Base-by-base conservation (phyloP, 2,888 invertebrate species). In the Tetheella fluctuosa region DNA sequence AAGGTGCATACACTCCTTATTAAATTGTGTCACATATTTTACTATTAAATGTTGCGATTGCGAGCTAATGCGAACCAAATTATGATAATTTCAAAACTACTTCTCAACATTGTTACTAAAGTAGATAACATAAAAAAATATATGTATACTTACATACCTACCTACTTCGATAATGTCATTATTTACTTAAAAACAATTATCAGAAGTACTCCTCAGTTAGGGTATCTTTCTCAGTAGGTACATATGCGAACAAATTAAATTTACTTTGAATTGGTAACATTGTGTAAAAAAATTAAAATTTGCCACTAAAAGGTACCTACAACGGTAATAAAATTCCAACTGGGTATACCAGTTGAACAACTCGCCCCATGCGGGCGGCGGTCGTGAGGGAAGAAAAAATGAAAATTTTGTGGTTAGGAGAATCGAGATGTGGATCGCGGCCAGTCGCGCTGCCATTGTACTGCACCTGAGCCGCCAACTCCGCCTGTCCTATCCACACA, bases 331-430 rank as follows among this genome's bases (percentile, higher is more conserved):
- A 88, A 86, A 87, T 80, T 79, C 77, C 74, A 74, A 74, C 65
- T 73, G 71, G 74, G 17, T 48, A 48, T 48, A 79, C 79, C 76
- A 73, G 81, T 83, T 72, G 60, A 71, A 78, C 80, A 70, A 79
- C 64, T 71, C 64, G 69, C 69, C 71, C 77, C 72, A 90, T 90
- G 90, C 90, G 90, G 90, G 89, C 81, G 67, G 67, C 77, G 70
- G 61, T 64, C 63, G 70, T 75, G 76, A 73, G 65, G 63, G 64
- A 66, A 65, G 69, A 83, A 84, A 84, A 86, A 86, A 80, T 77
- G 63, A 79, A 82, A 85, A 83, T 81, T 79, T 85, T 88, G 89
- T 84, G 89, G 89, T 88, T 79, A 81, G 77, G 70, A 74, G 71
- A 74, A 71, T 71, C 70, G 70, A 74, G 73, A 70, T 68, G 70